Evolutionary conservation across 2,888 invertebrate species (phyloP), one percentile per base, ranked within the genome.

Genomic region (Timema podura): DNA sequence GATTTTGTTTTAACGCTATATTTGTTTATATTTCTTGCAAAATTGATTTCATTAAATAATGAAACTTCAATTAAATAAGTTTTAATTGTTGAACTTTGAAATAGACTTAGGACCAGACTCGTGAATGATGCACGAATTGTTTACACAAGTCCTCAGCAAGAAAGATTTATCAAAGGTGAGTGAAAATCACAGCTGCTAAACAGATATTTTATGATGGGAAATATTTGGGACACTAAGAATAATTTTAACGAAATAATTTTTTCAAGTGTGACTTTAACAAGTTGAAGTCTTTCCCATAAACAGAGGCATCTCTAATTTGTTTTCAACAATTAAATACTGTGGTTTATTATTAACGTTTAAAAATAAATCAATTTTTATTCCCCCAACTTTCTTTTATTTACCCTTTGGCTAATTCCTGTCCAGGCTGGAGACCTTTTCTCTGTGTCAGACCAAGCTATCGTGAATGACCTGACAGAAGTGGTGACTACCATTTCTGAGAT

Each of bases 391-490:
- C n/a, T 51, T 51, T 51, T 51, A 13, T 51, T 11, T 51, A 1
- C 51, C 2, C 30, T 30, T 30, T 30, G 30, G 30, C 30, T 30
- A 13, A 57, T n/a, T 70, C 48, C 49, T 68, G 74, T 76, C 49
- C 84, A 91, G 80, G 96, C 96, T 77, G 95, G 95, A 47, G 95
- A 96, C 82, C 86, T 96, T 74, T 96, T 96, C 82, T 90, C 92
- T 11, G 88, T 96, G 73, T 88, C 91, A 64, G 95, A 97, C 83
- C 87, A 89, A 72, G 90, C 91, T 75, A 94, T 97, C 76, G 92
- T 93, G 46, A 88, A 90, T 80, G 93, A 93, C 81, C 84, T 93
- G 76, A 91, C 91, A 68, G 90, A 92, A 84, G 93, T 94, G 79
- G 90, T 96, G 79, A 86, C 89, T 78, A 82, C 79, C 68, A 82